Evolutionary conservation across 2,113 vertebrate species (phyloP).

Genomic region (Terrapene triunguis): DNA sequence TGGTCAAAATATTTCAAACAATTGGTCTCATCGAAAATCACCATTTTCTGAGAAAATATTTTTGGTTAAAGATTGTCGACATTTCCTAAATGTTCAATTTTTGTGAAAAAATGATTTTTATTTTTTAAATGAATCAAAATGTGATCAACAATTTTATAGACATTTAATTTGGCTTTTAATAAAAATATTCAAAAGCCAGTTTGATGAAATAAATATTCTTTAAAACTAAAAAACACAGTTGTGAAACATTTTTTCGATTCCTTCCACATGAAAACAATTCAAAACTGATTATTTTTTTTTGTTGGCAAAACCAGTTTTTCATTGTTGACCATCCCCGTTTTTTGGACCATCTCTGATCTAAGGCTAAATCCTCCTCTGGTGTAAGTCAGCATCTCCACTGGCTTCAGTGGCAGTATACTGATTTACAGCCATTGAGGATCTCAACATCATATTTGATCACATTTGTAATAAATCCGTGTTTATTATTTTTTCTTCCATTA

Average conservation of each 20-base stretch:
- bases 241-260: background rate
- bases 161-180: background rate
- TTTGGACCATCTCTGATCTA: background rate
- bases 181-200: background rate
- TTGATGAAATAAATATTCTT: background rate
- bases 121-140: background rate
- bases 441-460: background rate
- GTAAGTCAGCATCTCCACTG: background rate
- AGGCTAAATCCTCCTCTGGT: background rate
- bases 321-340: background rate
- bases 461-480: background rate
- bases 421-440: background rate
- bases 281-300: no score
- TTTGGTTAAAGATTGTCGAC: background rate
- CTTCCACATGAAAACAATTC: no score
- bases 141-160: fast-evolving
- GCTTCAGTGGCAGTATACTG: background rate
- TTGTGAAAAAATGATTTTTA: background rate
- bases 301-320: background rate
- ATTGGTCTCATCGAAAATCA: background rate
- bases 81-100: background rate
- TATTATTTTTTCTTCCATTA: background rate
- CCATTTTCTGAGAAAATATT: background rate
- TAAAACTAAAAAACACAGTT: background rate
- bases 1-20: background rate